Base-by-base conservation (phyloP, 2,888 invertebrate genomes). In the Embidobia sp. region DNA sequence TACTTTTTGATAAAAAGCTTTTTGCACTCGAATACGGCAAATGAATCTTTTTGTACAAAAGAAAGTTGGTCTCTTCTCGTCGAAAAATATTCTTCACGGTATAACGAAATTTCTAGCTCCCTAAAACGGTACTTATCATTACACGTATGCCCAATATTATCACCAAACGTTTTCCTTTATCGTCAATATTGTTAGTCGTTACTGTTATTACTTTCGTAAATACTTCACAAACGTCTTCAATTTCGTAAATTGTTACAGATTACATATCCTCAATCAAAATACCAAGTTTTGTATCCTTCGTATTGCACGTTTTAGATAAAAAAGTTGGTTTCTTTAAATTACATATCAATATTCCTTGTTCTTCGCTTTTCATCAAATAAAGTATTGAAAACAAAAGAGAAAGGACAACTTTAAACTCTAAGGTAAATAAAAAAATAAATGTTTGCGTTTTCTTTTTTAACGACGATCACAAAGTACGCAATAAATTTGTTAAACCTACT, bases 31-130 rank as follows among this genome's bases (percentile, higher is more conserved):
- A 61, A 64, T 29, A 59, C 37, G 49, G 57, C 59, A 70, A 76
- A 77, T 77, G 61, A 77, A 77, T 72, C 70, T 66, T 77, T 72
- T 77, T 67, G 72, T 72, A 72, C 66, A 66, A 40, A 61, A 31
- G 11, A 70, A 31, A 51, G 18, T 49, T 26, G 18, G 0, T 31
- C 11, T 16, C 15, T 57, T 31, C n/a, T 49, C 27, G 3, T 61
- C 40, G n/a, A 57, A 66, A 59, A 74, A 74, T 74, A 66, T 59
- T 49, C 26, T 59, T 48, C 40, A 16, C 33, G 55, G 5, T 63
- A 63, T 42, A 63, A 63, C 22, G 8, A 49, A 66, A 19, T 53
- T 57, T 31, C 44, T 59, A 73, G 11, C 31, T 61, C n/a, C 27
- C 42, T 61, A 53, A 51, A 70, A 11, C 16, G 31, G 37, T 10